Percentiles rank a stretch among this genome's conserved stretches.
These are phyloP conservation scores for Cryptus viduatorius DNA, from an alignment of 2,888 invertebrate genomes.

Conservation along the genomic window DNA sequence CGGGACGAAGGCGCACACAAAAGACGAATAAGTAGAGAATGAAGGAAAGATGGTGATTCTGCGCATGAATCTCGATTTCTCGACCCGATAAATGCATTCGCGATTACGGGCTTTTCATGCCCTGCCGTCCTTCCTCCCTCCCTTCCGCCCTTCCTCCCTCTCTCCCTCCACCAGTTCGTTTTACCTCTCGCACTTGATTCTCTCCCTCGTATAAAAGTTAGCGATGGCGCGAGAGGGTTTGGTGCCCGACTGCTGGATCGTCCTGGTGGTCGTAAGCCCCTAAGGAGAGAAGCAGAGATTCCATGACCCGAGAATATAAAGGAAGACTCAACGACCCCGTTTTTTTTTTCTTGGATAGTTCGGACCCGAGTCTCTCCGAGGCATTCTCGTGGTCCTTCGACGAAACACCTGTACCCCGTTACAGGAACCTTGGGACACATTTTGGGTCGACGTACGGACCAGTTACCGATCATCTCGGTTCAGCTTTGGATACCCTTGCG, in stretches of 20 bases:
- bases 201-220: conserved; percentile 63
- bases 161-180: neutral
- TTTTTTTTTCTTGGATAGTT: conserved; percentile 46
- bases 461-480: conserved; percentile 43
- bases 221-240: conserved; percentile 31
- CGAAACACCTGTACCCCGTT: conserved; percentile 33
- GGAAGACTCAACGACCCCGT: conserved; percentile 63
- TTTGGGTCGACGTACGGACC: conserved; percentile 35
- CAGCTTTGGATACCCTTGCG: conserved; percentile 26
- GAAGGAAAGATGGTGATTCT: conserved; percentile 37
- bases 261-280: conserved; percentile 63
- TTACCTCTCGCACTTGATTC: conserved; percentile 11
- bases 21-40: conserved; percentile 52
- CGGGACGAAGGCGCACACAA: conserved; percentile 43
- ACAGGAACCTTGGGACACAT: conserved; percentile 27
- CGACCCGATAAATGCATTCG: conserved; percentile 71
- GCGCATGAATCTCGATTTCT: conserved; percentile 65
- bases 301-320: conserved; percentile 62
- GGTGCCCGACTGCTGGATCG: conserved; percentile 57
- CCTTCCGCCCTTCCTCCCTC: neutral
- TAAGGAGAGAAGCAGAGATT: conserved; percentile 63
- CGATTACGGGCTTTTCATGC: conserved; percentile 60
- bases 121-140: neutral
- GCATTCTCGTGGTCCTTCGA: conserved; percentile 16
- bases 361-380: conserved; percentile 20